A percentile compares a stretch with the other conserved stretches of the same genome.
These are phyloP conservation scores for Spea hammondii DNA, from an alignment of 2,797 vertebrate genomes.

Conservation along the genomic window DNA sequence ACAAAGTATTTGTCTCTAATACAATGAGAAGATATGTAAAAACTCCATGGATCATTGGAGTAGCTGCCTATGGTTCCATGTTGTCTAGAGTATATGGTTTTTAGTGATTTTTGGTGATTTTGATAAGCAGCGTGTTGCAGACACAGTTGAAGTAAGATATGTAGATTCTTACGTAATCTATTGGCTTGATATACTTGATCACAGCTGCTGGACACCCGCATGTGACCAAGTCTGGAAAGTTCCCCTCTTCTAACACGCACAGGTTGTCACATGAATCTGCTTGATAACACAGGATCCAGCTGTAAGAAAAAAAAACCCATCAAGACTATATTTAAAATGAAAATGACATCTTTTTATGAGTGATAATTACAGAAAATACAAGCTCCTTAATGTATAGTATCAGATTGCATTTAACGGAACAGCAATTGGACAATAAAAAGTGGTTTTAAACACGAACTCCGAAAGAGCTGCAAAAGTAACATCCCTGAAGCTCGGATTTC, in stretches of 20 bases:
- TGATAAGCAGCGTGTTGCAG: background rate
- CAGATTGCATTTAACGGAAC: background rate
- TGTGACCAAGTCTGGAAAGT: slow-evolving; percentile 75
- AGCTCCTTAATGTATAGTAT: too few relatives aligned
- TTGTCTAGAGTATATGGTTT: too few relatives aligned
- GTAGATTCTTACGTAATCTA: slow-evolving; percentile 74
- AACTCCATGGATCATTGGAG: too few relatives aligned
- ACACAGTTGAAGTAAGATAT: background rate
- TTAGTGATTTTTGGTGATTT: too few relatives aligned
- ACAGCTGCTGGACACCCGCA: slow-evolving; percentile 70
- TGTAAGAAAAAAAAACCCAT: slow-evolving; percentile 53
- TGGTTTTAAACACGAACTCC: slow-evolving; percentile 2
- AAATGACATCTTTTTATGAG: too few relatives aligned
- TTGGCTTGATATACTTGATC: slow-evolving; percentile 76
- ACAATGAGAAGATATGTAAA: too few relatives aligned
- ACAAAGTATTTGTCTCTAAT: too few relatives aligned
- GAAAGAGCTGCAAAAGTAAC: too few relatives aligned
- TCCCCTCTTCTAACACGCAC: slow-evolving; percentile 80
- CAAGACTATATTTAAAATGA: too few relatives aligned
- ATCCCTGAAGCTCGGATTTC: too few relatives aligned
- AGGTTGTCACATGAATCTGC: slow-evolving; percentile 69
- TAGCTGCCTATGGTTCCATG: too few relatives aligned
- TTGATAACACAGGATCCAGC: slow-evolving; percentile 79
- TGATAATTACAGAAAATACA: too few relatives aligned
- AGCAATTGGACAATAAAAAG: background rate